Percentiles rank a stretch among this genome's conserved stretches.
phyloP scores from a whole-genome alignment of 2,113 vertebrate genomes.

The Heterotis niloticus region DNA sequence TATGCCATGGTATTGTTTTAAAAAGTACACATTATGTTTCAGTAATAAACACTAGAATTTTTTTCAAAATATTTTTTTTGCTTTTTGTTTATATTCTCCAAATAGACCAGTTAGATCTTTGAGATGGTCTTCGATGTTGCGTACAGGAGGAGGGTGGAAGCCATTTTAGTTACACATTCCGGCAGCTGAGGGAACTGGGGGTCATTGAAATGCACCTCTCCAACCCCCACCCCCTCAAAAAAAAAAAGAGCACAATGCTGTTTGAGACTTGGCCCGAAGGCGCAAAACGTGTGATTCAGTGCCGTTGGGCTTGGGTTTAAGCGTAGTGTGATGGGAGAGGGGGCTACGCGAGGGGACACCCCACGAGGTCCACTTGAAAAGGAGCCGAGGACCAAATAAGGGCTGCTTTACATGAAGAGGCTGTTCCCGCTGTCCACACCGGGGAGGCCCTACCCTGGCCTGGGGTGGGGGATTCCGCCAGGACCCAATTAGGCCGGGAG shows the following conservation, averaged over 20 bases:
- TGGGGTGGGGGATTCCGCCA: constrained; percentile 50
- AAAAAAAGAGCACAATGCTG: constrained; percentile 37
- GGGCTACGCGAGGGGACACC: not conserved
- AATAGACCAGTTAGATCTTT: too few species aligned
- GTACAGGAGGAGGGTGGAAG: not conserved
- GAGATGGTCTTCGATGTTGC: not conserved
- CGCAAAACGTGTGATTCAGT: not conserved
- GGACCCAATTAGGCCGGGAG: constrained; percentile 62
- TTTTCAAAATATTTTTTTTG: too few species aligned
- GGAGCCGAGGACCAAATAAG: constrained; percentile 15
- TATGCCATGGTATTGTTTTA: not conserved
- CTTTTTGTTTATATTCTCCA: too few species aligned
- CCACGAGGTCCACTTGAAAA: constrained; percentile 24
- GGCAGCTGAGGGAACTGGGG: constrained; percentile 24
- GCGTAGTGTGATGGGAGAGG: too few species aligned
- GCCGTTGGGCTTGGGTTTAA: too few species aligned
- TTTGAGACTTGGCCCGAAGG: constrained; percentile 9
- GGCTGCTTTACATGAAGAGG: constrained; percentile 34
- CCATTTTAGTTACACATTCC: not conserved
- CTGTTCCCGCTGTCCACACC: constrained; percentile 28
- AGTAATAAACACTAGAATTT: too few species aligned
- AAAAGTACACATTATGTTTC: not conserved
- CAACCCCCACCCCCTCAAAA: too few species aligned
- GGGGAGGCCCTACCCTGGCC: constrained; percentile 29
- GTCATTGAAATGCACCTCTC: constrained; percentile 48